Conservation (phyloP, 2,888 invertebrate species). For the Cosmia trapezina region DNA sequence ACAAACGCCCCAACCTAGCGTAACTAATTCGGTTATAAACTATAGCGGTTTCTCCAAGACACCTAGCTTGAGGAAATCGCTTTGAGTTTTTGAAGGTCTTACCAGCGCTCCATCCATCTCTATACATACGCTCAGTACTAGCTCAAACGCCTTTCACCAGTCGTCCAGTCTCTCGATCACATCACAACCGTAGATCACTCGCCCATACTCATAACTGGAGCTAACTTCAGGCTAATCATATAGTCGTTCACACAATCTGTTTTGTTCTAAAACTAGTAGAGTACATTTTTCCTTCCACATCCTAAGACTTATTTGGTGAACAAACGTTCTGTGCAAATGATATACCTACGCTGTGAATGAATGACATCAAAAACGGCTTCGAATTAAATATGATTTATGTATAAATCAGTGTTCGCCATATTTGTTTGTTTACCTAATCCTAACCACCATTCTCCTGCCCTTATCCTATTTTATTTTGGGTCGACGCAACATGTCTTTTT, state of each 20-base stretch:
- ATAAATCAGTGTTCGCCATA: neutral
- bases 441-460: neutral
- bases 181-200: conserved; percentile 68
- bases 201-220: conserved; percentile 60
- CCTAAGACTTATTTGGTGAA: neutral
- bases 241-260: conserved; percentile 61
- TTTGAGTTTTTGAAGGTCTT: neutral
- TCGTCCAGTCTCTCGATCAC: conserved; percentile 32
- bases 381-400: too few relatives aligned
- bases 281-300: neutral
- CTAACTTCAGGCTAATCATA: conserved; percentile 73
- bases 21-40: neutral
- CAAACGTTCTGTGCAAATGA: neutral
- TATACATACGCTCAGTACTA: conserved; percentile 25
- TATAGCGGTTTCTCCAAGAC: neutral
- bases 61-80: neutral
- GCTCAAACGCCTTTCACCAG: conserved; percentile 60
- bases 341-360: neutral
- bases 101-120: conserved; percentile 25
- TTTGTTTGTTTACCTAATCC: neutral
- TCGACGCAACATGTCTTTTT: neutral
- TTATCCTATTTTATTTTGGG: too few relatives aligned
- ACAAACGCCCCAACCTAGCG: neutral
- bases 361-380: neutral
- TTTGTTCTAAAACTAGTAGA: conserved; percentile 43